phyloP scores from a whole-genome alignment of 2,113 vertebrate species.

The Nesogale talazaci region DNA sequence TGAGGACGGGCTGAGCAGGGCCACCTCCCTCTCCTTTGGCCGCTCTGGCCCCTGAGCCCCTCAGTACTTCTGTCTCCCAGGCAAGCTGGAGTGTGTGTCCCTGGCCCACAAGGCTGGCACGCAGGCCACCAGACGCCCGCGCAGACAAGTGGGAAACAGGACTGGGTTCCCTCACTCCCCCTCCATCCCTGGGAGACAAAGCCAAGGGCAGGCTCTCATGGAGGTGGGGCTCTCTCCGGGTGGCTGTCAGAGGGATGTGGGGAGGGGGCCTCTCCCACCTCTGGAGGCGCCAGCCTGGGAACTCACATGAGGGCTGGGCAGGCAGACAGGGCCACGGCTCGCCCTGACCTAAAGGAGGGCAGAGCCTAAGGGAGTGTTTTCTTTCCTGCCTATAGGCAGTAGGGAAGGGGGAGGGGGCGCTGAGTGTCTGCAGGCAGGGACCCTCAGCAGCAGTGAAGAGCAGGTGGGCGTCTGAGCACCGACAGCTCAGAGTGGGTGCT shows the following conservation, averaged over 20 bases:
- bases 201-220: not conserved
- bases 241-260: not conserved
- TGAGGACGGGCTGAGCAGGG: not conserved
- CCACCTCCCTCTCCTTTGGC: not conserved
- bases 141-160: not conserved
- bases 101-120: not conserved
- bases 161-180: not conserved
- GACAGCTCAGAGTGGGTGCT: not conserved
- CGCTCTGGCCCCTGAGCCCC: not conserved
- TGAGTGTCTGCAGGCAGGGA: not conserved
- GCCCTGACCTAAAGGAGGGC: not conserved
- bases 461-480: not conserved
- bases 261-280: not conserved
- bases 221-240: not conserved
- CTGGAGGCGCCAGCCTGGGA: not conserved
- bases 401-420: not conserved
- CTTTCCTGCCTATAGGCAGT: not conserved
- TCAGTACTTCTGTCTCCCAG: not conserved
- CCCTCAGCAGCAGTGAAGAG: not conserved
- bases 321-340: not conserved
- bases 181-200: no score
- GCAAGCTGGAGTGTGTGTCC: not conserved
- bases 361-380: not conserved
- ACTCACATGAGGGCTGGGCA: not conserved
- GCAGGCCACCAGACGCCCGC: not conserved